Evolutionary conservation across 2,113 vertebrate genomes (phyloP).

Genomic region (Sturnus vulgaris): DNA sequence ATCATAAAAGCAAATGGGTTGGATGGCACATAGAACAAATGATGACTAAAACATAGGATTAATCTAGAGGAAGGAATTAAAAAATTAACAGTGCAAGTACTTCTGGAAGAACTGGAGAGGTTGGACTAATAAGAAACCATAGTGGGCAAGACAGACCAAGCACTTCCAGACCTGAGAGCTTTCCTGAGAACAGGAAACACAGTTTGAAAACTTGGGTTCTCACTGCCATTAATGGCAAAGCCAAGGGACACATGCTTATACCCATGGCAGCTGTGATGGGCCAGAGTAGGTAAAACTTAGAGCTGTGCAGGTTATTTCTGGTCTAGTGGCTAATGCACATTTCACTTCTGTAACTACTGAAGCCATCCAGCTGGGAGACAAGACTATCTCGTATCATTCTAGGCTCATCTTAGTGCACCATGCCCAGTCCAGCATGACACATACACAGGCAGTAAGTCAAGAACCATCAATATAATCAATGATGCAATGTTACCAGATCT

Average conservation of each 20-base stretch:
- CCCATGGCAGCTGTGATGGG: background rate
- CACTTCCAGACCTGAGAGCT: background rate
- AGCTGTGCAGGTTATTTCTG: background rate
- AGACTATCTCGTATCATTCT: background rate
- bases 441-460: background rate
- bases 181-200: background rate
- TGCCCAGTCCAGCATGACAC: background rate
- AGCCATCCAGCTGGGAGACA: background rate
- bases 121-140: background rate
- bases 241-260: background rate
- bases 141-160: background rate
- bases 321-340: background rate
- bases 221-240: background rate
- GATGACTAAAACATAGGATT: background rate
- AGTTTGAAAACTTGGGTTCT: background rate
- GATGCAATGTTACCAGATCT: constrained; percentile 78
- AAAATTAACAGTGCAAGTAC: background rate
- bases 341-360: background rate
- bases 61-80: background rate
- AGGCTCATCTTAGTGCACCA: background rate
- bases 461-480: background rate
- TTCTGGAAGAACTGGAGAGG: background rate
- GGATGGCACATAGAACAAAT: background rate
- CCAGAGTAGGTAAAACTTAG: background rate
- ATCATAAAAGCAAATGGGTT: background rate